phyloP scores from a whole-genome alignment of 2,888 invertebrate genomes.

The Callyntrura sp. region DNA sequence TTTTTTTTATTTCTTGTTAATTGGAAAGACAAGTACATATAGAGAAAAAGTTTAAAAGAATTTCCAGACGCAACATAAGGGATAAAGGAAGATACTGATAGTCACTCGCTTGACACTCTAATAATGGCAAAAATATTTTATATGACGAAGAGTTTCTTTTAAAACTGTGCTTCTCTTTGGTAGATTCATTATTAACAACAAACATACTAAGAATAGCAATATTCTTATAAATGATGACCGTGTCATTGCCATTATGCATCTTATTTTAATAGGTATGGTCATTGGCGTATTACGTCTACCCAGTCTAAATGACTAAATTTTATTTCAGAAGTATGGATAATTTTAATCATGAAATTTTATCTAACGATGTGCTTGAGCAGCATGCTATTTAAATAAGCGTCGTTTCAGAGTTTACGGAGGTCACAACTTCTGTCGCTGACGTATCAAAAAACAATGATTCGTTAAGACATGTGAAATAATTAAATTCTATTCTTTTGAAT shows the following conservation, averaged over 20 bases:
- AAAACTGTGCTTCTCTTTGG: neutral
- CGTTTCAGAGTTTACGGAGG: neutral
- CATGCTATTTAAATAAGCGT: too few species aligned
- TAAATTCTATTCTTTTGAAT: constrained; percentile 5
- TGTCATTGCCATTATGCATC: constrained; percentile 3
- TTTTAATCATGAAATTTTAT: too few species aligned
- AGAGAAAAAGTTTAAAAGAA: neutral
- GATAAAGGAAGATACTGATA: neutral
- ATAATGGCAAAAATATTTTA: constrained; percentile 1
- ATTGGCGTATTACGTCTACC: neutral
- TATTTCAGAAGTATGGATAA: neutral
- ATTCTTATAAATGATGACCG: neutral
- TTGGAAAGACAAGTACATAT: too few species aligned
- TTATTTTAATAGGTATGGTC: neutral
- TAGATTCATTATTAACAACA: neutral
- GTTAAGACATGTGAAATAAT: constrained; percentile 31
- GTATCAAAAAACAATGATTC: constrained; percentile 40
- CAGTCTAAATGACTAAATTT: neutral
- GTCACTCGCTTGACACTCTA: constrained; percentile 32
- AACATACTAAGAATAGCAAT: neutral
- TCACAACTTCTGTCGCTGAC: neutral
- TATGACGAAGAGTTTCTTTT: neutral
- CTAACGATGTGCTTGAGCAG: too few species aligned
- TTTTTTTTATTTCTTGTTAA: constrained; percentile 8
- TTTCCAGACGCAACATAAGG: constrained; percentile 12